A percentile compares a stretch with the other conserved stretches of the same genome.
These are phyloP conservation scores for Phenganax stokvisi DNA, from an alignment of 92 coral and sea anemone species.

Conservation along the genomic window DNA sequence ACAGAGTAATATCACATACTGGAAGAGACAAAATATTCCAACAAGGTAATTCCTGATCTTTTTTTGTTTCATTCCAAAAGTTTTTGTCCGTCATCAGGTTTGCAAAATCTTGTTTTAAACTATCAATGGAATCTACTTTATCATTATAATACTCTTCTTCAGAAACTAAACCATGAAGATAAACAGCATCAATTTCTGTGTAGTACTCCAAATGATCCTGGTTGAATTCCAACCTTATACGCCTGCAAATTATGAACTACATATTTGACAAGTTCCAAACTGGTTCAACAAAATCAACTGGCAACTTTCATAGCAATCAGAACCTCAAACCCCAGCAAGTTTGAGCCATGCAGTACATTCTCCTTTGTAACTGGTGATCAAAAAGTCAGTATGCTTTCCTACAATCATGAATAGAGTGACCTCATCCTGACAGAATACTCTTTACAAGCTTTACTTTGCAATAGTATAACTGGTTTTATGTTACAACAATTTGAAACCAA, in stretches of 20 bases:
- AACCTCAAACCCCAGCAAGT: too few species aligned
- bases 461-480: too few species aligned
- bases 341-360: too few species aligned
- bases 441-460: too few species aligned
- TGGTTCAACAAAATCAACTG: too few species aligned
- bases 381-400: too few species aligned
- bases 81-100: slow-evolving; percentile 1
- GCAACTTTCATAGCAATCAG: too few species aligned
- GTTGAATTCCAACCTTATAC: slow-evolving; percentile 81
- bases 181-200: slow-evolving; percentile 93
- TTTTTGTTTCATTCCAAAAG: background rate
- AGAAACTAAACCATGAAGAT: slow-evolving; percentile 57
- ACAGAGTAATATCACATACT: slow-evolving; percentile 5
- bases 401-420: too few species aligned
- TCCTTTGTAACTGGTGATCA: background rate
- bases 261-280: too few species aligned
- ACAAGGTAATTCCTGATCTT: background rate
- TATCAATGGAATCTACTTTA: slow-evolving; percentile 1
- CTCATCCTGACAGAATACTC: too few species aligned
- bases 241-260: slow-evolving; percentile 39
- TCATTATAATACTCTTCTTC: background rate
- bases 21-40: slow-evolving; percentile 23
- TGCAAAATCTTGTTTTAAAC: background rate
- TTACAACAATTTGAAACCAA: too few species aligned
- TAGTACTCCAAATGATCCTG: slow-evolving; percentile 79